phyloP scores from a whole-genome alignment of 2,888 invertebrate species.

The Chloroclystis v-ata region DNA sequence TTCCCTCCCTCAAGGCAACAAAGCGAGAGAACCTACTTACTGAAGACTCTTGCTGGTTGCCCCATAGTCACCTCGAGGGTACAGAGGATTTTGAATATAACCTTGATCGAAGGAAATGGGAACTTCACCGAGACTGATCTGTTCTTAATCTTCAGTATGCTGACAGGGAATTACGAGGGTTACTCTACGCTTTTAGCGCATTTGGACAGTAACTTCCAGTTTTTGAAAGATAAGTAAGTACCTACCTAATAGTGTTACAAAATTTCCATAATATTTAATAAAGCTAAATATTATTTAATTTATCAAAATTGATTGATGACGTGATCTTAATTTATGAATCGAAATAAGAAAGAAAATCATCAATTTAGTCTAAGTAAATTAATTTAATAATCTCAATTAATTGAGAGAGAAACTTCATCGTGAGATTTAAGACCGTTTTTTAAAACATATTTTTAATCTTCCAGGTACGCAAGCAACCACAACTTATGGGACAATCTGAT shows the following conservation, averaged over 20 bases:
- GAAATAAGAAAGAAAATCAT: too few species aligned
- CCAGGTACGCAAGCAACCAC: slow-evolving; percentile 73
- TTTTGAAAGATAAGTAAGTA: slow-evolving; percentile 81
- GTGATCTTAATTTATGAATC: too few species aligned
- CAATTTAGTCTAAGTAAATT: too few species aligned
- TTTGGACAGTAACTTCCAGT: slow-evolving; percentile 83
- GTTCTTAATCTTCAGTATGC: slow-evolving; percentile 85
- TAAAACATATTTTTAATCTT: slow-evolving; percentile 10
- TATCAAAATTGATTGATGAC: too few species aligned
- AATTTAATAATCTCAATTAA: too few species aligned
- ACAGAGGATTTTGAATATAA: slow-evolving; percentile 79
- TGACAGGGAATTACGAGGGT: slow-evolving; percentile 83
- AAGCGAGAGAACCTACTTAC: slow-evolving; percentile 85
- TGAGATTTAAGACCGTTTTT: too few species aligned
- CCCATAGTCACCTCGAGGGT: slow-evolving; percentile 85
- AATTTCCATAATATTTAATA: too few species aligned
- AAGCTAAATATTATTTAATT: too few species aligned
- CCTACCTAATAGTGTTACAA: too few species aligned
- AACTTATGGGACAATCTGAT: slow-evolving; percentile 88
- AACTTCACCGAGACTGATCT: slow-evolving; percentile 88
- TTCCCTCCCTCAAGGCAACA: slow-evolving; percentile 84
- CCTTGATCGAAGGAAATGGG: slow-evolving; percentile 82
- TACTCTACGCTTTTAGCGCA: slow-evolving; percentile 85
- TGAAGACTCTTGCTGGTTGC: slow-evolving; percentile 88
- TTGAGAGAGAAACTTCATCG: too few species aligned